Evolutionary conservation across 1,140 invertebrate genomes (phyloP).

Genomic region (Coboldia fuscipes): DNA sequence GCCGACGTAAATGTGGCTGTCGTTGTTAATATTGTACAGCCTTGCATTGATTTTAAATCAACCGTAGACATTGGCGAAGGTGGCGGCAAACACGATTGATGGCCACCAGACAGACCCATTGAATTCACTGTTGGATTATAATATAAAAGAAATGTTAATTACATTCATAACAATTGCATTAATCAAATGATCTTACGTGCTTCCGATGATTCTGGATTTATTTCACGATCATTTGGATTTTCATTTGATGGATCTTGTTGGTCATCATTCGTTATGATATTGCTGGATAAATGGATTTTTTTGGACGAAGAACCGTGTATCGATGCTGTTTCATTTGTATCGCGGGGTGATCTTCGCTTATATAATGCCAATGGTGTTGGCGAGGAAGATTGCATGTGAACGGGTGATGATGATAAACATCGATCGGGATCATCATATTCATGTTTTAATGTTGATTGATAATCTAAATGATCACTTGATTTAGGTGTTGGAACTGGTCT

Average conservation of each 20-base stretch:
- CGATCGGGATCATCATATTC: neutral
- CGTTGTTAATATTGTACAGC: neutral
- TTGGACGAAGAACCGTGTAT: neutral
- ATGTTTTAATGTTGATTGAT: neutral
- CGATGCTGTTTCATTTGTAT: conserved; percentile 4
- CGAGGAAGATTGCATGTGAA: neutral
- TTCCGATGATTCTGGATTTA: no score
- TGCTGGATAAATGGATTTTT: neutral
- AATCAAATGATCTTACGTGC: no score
- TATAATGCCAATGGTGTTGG: conserved; percentile 10
- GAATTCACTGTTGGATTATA: neutral
- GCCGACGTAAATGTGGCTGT: conserved; percentile 1
- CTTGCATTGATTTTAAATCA: neutral
- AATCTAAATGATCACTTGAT: neutral
- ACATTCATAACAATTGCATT: neutral
- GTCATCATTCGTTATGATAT: no score
- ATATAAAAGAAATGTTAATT: neutral
- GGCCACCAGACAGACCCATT: neutral
- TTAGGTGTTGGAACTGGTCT: conserved; percentile 12
- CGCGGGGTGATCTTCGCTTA: conserved; percentile 14
- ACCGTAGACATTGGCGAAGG: neutral
- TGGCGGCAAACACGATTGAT: neutral
- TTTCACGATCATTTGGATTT: no score
- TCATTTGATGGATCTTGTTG: no score
- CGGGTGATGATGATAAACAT: neutral